Percentiles rank a stretch among this genome's conserved stretches.
phyloP scores from a whole-genome alignment of 1,140 invertebrate genomes.

The Drosophila nasuta region DNA sequence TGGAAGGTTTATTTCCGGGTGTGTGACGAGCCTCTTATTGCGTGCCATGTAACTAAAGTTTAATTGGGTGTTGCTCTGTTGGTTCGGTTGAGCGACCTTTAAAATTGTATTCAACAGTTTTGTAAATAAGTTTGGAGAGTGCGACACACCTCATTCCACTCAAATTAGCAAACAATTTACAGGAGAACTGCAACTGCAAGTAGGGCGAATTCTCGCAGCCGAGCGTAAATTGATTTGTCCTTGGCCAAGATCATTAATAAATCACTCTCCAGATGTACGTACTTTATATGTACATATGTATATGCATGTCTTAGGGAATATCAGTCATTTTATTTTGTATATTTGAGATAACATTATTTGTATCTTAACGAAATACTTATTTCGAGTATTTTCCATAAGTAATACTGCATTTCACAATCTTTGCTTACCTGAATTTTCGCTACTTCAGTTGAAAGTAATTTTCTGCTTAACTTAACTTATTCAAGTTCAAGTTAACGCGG shows the following conservation, averaged over 20 bases:
- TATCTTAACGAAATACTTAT: too few relatives aligned
- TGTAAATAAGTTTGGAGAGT: constrained; percentile 6
- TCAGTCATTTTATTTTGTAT: background rate
- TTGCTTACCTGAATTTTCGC: too few relatives aligned
- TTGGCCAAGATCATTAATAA: background rate
- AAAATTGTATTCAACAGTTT: constrained; percentile 12
- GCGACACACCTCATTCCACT: background rate
- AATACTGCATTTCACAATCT: too few relatives aligned
- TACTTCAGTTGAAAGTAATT: background rate
- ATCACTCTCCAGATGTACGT: too few relatives aligned
- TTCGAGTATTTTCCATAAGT: too few relatives aligned
- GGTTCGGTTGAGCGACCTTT: background rate
- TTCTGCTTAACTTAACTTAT: too few relatives aligned
- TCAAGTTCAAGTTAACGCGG: too few relatives aligned
- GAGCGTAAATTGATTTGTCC: background rate
- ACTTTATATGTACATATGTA: background rate
- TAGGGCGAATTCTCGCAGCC: background rate
- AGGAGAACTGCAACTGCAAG: background rate
- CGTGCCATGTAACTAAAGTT: constrained; percentile 42
- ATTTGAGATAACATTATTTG: too few relatives aligned
- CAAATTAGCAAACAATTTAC: background rate
- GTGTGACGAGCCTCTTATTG: constrained; percentile 50
- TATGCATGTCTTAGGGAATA: background rate
- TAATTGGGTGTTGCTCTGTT: background rate
- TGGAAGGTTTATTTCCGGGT: background rate